Base-by-base conservation (phyloP, 2,888 invertebrate species). In the Blastobasis lacticolella region DNA sequence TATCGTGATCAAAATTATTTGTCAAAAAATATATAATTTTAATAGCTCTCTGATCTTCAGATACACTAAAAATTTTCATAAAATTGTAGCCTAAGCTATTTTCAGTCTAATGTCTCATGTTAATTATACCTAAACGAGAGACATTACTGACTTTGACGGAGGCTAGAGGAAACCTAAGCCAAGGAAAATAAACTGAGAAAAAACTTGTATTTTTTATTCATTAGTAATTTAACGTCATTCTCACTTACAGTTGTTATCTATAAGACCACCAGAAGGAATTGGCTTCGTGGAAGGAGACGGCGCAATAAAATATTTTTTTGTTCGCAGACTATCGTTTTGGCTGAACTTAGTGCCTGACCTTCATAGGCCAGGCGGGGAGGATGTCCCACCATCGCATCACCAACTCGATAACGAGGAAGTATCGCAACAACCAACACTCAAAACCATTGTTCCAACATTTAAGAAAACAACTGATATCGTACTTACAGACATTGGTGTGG, bases 261-360 rank as follows among this genome's bases (percentile, higher is more conserved):
- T 23, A 23, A 23, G 23, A 23, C 23, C 23, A 23, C 23, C 23
- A 23, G 23, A 2, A 23, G 23, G 23, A 23, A 2, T 23, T 23
- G 1, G 2, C 23, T 23, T 23, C 23, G 1, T 23, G 23, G 23
- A 1, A 23, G 1, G 23, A 23, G 23, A 23, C 23, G 23, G 23
- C 23, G 23, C 23, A 23, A 23, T 23, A 23, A 45, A 37, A 42
- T 46, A 8, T 47, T 52, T 40, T 51, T 55, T 71, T 72, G 61
- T 73, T 58, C 57, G 61, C 82, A 92, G 94, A 59, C 90, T 98
- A 50, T 97, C 97, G 1, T 96, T 98, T 79, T 98, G 98, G 98
- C 80, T 97, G 54, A 97, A 97, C 71, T 89, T 98, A 49, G 96
- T 98, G 54, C 98, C 98, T 40, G 97, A 97, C 72, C 89, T 96